phyloP scores from a whole-genome alignment of 2,113 vertebrate genomes.

The Chamaea fasciata region DNA sequence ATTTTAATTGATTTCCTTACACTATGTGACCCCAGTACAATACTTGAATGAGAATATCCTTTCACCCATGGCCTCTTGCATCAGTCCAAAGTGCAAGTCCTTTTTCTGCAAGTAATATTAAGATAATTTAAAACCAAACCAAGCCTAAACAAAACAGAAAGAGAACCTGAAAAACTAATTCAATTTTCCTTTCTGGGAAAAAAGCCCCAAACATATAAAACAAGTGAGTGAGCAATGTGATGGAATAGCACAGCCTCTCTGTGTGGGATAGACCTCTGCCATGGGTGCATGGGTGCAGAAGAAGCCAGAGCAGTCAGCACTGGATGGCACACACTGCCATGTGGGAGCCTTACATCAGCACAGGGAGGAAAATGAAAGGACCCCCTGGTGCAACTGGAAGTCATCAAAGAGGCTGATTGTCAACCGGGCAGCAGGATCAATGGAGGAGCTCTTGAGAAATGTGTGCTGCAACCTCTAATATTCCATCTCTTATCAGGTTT shows the following conservation, averaged over 20 bases:
- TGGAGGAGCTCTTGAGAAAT: not conserved
- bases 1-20: not conserved
- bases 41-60: not conserved
- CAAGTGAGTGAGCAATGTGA: not conserved
- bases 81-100: not conserved
- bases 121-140: not conserved
- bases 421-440: not conserved
- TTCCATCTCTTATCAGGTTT: not conserved
- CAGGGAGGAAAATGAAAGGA: not conserved
- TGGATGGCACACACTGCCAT: fast-evolving
- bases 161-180: not conserved
- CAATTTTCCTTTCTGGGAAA: not conserved
- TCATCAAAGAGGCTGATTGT: not conserved
- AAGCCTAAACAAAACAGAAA: not conserved
- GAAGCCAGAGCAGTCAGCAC: not conserved
- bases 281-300: not conserved
- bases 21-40: not conserved
- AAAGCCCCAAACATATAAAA: not conserved
- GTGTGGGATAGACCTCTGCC: not conserved
- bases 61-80: not conserved
- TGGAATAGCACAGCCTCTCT: not conserved
- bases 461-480: not conserved
- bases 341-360: not conserved
- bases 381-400: not conserved
- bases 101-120: not conserved